A percentile compares a stretch with the other conserved stretches of the same genome.
Evolutionary conservation across 2,888 invertebrate species (phyloP).

Genomic region (Andrena praecox): DNA sequence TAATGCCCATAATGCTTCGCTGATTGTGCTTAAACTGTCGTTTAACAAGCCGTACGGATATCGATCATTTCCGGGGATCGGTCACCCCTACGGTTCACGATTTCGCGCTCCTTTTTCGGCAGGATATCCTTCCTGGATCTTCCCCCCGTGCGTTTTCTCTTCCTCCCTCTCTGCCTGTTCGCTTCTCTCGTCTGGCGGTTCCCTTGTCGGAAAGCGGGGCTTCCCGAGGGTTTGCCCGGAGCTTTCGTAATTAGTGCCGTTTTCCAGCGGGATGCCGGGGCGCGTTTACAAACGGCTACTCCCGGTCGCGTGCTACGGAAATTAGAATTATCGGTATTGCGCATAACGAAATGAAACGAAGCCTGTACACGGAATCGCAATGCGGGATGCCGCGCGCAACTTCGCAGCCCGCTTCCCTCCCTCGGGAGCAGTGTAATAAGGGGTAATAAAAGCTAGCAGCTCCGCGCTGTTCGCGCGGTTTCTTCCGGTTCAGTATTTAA

Average conservation of each 20-base stretch:
- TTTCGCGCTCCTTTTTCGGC: not conserved
- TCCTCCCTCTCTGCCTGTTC: conserved; percentile 14
- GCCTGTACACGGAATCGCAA: conserved; percentile 29
- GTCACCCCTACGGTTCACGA: conserved; percentile 1
- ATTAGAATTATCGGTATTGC: conserved; percentile 52
- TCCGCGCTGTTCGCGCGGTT: conserved; percentile 3
- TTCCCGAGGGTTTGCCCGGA: conserved; percentile 20
- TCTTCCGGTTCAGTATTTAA: conserved; percentile 26
- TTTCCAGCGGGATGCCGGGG: conserved; percentile 19
- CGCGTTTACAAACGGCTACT: conserved; percentile 43
- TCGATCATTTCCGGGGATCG: conserved; percentile 58
- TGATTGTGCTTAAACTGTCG: conserved; percentile 69
- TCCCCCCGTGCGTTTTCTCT: not conserved
- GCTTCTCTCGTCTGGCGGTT: not conserved
- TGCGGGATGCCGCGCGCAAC: not conserved
- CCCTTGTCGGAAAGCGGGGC: conserved; percentile 37
- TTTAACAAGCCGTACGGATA: conserved; percentile 70
- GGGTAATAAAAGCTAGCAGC: not conserved
- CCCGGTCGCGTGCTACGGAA: conserved; percentile 40
- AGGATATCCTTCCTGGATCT: not conserved
- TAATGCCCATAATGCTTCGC: conserved; percentile 62
- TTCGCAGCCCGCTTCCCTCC: not conserved
- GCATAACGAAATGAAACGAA: conserved; percentile 32
- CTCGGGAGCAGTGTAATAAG: conserved; percentile 14
- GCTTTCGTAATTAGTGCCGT: conserved; percentile 55